Base-by-base conservation (phyloP, 2,888 invertebrate genomes). In the Germaria angustata region DNA sequence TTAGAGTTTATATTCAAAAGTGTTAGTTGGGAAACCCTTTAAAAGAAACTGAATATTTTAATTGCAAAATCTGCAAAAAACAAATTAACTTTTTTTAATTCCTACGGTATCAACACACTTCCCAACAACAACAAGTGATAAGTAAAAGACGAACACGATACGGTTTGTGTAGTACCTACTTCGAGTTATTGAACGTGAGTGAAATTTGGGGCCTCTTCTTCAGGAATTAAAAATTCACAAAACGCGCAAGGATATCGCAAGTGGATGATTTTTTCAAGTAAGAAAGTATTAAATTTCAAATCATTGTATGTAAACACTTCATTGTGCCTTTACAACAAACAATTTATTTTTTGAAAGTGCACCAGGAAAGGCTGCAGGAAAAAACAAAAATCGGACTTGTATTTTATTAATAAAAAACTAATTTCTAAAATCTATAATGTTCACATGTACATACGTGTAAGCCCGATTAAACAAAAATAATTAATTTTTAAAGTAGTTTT, bases 11-110 rank as follows among this genome's bases (percentile, higher is more conserved):
- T 53, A 11, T 41, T 15, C n/a, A 68, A 55, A 32, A 55, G 55
- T 68, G 28, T 39, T 28, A 32, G 22, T 46, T 46, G 44, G 34
- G 69, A 71, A 71, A 57, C 57, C 46, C 57, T 71, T 57, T 44
- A 57, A 69, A 44, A 55, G 13, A 46, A 57, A 46, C 6, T 7
- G 69, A 57, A 57, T 46, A 32, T 44, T 17, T 36, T 11, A 32
- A 28, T 15, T 28, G 4, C 4, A n/a, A 39, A 65, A n/a, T 17
- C n/a, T n/a, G n/a, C n/a, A 36, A 17, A 24, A 8, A 20, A 15
- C 3, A 28, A 66, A 55, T 44, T 32, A 32, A 69, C 41, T 17
- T 34, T 34, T 32, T 49, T 13, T 1, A 32, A 9, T 2, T 6
- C 32, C 28, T 6, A 46, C 4, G n/a, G 15, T 28, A n/a, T 63